Evolutionary conservation across 2,113 vertebrate species (phyloP).

Genomic region (Channa maculata): DNA sequence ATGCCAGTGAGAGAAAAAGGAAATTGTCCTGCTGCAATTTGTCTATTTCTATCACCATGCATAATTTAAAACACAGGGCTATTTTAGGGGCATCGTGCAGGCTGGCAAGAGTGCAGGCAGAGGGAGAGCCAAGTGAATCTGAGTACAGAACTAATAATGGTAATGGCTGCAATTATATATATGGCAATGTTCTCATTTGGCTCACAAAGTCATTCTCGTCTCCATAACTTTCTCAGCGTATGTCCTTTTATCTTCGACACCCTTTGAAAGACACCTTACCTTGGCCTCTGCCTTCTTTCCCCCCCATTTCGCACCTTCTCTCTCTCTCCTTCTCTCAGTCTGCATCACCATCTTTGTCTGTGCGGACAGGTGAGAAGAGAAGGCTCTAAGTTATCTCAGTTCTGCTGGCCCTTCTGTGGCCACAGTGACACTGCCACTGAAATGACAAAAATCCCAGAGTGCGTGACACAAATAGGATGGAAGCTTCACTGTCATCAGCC

Average conservation of each 20-base stretch:
- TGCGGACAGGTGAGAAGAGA: conserved; percentile 49
- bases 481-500: conserved; percentile 25
- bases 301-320: background rate
- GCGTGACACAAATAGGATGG: conserved; percentile 50
- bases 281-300: background rate
- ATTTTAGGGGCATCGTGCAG: conserved; percentile 71
- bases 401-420: conserved; percentile 51
- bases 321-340: conserved; percentile 31
- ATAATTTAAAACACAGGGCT: conserved; percentile 75
- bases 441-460: conserved; percentile 46
- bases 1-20: conserved; percentile 27
- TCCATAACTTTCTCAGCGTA: conserved; percentile 29
- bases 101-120: conserved; percentile 58
- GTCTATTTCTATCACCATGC: conserved; percentile 72
- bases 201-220: conserved; percentile 41
- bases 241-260: conserved; percentile 38
- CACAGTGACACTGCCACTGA: background rate
- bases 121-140: conserved; percentile 61
- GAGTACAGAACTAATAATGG: conserved; percentile 67
- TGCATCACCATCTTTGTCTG: conserved; percentile 36
- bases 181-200: conserved; percentile 67
- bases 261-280: conserved; percentile 32
- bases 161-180: conserved; percentile 76
- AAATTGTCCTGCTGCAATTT: conserved; percentile 58
- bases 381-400: conserved; percentile 21